Base-by-base conservation (phyloP, 1,140 invertebrate genomes). In the Nasonia vitripennis region DNA sequence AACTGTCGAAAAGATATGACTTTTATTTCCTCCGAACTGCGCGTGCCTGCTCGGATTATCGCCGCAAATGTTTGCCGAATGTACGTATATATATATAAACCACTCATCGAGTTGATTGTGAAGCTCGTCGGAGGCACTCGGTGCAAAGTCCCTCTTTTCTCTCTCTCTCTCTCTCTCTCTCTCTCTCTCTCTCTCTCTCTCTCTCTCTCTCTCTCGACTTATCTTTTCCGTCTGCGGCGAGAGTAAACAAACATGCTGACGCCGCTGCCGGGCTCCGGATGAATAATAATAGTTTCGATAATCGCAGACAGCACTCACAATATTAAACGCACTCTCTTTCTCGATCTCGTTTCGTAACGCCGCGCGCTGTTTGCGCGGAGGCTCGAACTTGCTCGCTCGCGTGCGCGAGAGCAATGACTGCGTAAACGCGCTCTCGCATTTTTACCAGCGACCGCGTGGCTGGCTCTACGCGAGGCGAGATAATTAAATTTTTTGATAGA, bases 31-130 rank as follows among this genome's bases (percentile, higher is more conserved):
- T 31, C 31, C 23, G 23, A 17, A 71, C 17, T n/a, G 20, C 37
- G 67, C 10, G 27, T 20, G 17, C 27, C 68, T 71, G 10, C 27
- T 17, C 27, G 68, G 80, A 82, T 74, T 82, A 82, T 74, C 80
- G 48, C 45, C 23, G 48, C 27, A 74, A 82, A 81, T 79, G 37
- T 79, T 79, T 79, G 68, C 12, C 67, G 51, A 62, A 62, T 55
- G 10, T 55, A 55, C 17, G 34, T 82, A 67, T 37, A 45, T n/a
- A 20, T 62, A 20, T n/a, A n/a, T 62, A 20, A 62, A 62, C 17
- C 55, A 62, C 55, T 62, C 48, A 55, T 74, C 45, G n/a, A 55
- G 6, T 27, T 14, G 78, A 17, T 37, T 73, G 34, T 20, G 34
- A 73, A 12, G 70, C 68, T 71, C 68, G 68, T 31, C 23, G 27